Evolutionary conservation across 2,113 vertebrate species (phyloP).

Genomic region (Hippocampus guttulatus): DNA sequence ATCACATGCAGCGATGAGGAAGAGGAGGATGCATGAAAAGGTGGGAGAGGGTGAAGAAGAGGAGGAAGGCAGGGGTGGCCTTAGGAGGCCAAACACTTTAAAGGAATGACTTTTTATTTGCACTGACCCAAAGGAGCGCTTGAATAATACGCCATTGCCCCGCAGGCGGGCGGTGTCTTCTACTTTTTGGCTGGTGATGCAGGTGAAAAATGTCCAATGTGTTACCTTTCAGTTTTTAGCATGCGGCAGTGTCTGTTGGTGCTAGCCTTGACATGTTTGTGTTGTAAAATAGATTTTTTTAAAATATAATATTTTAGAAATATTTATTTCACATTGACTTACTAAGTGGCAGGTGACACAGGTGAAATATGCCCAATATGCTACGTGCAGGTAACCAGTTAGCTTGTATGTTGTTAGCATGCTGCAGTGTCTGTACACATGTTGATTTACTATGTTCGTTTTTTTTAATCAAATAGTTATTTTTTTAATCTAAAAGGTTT

Average conservation of each 20-base stretch:
- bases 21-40: conserved; percentile 43
- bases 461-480: too few species aligned
- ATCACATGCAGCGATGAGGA: conserved; percentile 43
- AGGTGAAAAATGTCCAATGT: neutral
- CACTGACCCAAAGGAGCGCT: neutral
- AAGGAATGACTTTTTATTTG: neutral
- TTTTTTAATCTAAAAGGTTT: neutral
- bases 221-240: neutral
- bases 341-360: neutral
- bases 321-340: neutral
- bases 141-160: neutral
- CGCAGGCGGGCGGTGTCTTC: neutral
- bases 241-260: neutral
- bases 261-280: neutral
- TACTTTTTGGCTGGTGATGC: neutral
- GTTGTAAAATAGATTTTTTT: neutral
- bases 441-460: too few species aligned
- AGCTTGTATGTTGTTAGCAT: too few species aligned
- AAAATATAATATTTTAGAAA: neutral
- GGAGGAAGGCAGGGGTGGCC: conserved; percentile 22
- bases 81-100: conserved; percentile 49
- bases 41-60: conserved; percentile 38
- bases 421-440: too few species aligned
- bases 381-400: too few species aligned
- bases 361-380: neutral